These are phyloP conservation scores for Montipora cactus DNA, from an alignment of 64 coral and sea anemone genomes.

Conservation along the genomic window DNA sequence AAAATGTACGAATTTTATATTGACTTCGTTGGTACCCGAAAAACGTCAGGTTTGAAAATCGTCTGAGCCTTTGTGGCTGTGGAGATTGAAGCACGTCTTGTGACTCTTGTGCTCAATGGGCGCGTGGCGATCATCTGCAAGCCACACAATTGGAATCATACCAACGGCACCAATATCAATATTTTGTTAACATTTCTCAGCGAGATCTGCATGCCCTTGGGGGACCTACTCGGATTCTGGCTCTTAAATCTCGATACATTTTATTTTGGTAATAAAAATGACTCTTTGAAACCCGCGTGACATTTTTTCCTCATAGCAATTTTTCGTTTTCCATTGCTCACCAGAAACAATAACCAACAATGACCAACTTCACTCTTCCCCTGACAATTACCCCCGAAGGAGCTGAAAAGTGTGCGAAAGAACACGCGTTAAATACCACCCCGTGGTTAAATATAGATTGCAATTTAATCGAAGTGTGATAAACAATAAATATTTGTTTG, in stretches of 20 bases:
- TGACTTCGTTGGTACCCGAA: too few species aligned
- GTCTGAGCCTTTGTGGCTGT: too few species aligned
- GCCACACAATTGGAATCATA: neutral
- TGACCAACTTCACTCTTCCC: too few species aligned
- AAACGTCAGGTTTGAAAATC: too few species aligned
- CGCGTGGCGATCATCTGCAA: neutral
- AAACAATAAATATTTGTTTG: conserved; percentile 2
- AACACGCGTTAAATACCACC: neutral
- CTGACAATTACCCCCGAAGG: too few species aligned
- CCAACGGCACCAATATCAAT: neutral
- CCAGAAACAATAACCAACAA: too few species aligned
- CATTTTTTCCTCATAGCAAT: too few species aligned
- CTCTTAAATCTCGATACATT: neutral
- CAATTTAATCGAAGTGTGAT: neutral
- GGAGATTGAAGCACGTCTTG: neutral
- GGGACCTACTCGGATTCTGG: neutral
- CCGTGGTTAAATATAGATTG: neutral
- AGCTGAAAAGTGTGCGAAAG: too few species aligned
- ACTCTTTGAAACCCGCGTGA: too few species aligned
- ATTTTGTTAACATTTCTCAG: neutral
- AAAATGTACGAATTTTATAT: too few species aligned
- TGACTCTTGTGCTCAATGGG: neutral
- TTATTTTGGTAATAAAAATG: too few species aligned
- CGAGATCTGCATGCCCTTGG: neutral
- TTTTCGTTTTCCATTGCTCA: too few species aligned